Conservation (phyloP, 2,888 invertebrate genomes). For the Gymnoscelis rufifasciata region DNA sequence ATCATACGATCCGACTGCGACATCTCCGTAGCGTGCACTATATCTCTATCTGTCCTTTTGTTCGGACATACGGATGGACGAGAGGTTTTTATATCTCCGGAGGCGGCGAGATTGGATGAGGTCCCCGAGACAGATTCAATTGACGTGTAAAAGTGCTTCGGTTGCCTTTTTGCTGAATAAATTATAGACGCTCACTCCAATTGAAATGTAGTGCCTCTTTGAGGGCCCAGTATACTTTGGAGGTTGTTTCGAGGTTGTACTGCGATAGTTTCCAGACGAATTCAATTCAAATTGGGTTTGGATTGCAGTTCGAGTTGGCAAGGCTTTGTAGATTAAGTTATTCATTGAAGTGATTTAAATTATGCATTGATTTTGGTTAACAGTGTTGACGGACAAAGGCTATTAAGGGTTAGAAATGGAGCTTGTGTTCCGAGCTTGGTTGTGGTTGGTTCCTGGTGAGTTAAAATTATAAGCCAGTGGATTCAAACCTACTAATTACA, state of each 20-base stretch:
- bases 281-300: not conserved
- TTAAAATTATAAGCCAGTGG: no score
- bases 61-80: conserved; percentile 21
- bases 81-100: conserved; percentile 25
- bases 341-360: no score
- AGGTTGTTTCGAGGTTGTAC: not conserved
- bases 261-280: not conserved
- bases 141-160: conserved; percentile 29
- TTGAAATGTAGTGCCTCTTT: conserved; percentile 7
- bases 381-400: no score
- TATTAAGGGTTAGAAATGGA: no score
- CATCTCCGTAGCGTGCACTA: conserved; percentile 1
- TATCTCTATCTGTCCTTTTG: conserved; percentile 16
- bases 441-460: no score
- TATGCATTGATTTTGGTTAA: no score
- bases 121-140: conserved; percentile 25
- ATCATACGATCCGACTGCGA: no score
- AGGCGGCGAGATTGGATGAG: conserved; percentile 26
- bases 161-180: conserved; percentile 28
- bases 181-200: conserved; percentile 22
- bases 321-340: no score
- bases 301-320: not conserved
- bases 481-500: no score
- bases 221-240: not conserved
- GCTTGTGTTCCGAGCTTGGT: no score